A percentile compares a stretch with the other conserved stretches of the same genome.
phyloP scores from a whole-genome alignment of 2,888 invertebrate species.

The Pecten maximus region DNA sequence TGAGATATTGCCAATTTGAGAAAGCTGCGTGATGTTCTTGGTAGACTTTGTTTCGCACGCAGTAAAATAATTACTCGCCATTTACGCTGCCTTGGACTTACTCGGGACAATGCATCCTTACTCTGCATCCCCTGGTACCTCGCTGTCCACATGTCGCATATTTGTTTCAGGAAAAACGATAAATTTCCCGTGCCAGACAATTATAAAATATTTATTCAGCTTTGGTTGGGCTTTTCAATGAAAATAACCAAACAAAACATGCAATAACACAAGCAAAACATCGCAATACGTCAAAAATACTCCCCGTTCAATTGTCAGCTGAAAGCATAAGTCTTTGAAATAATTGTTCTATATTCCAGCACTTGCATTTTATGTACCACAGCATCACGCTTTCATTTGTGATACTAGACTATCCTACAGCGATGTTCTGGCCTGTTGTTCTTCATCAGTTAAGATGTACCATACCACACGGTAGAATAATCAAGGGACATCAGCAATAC shows the following conservation, averaged over 20 bases:
- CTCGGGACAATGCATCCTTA: neutral
- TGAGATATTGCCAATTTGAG: conserved; percentile 19
- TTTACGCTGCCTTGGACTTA: neutral
- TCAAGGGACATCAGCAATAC: no score
- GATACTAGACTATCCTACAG: no score
- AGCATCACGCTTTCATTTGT: no score
- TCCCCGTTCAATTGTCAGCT: no score
- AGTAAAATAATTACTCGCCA: neutral
- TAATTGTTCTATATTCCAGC: no score
- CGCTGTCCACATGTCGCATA: neutral
- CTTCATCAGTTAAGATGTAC: no score
- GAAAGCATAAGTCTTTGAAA: no score
- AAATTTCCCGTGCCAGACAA: neutral
- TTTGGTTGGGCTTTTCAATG: neutral
- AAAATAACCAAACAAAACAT: neutral
- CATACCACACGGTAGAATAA: no score
- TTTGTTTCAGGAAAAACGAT: neutral
- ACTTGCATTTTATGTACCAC: no score
- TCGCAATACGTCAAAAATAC: no score
- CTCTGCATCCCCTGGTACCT: neutral
- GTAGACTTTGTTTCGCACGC: conserved; percentile 16
- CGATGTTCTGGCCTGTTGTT: no score
- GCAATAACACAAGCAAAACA: no score
- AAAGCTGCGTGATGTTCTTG: conserved; percentile 20
- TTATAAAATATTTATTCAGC: neutral